Percentiles rank a stretch among this genome's conserved stretches.
phyloP scores from a whole-genome alignment of 2,888 invertebrate species.

The Cataglyphis livida region DNA sequence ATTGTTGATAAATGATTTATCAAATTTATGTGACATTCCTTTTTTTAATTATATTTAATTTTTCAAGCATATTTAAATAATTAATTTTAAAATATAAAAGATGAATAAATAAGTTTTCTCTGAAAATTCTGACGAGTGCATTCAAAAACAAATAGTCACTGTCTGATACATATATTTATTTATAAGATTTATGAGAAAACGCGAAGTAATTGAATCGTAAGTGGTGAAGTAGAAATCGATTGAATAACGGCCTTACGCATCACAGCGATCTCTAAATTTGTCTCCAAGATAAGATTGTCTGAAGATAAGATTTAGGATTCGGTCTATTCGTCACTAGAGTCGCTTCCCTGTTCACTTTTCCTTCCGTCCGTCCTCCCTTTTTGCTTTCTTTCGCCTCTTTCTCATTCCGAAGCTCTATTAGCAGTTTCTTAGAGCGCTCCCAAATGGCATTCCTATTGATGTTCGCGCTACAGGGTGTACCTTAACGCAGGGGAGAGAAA shows the following conservation, averaged over 20 bases:
- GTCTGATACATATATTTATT: neutral
- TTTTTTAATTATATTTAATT: neutral
- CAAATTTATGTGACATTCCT: neutral
- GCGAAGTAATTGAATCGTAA: neutral
- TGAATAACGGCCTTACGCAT: slow-evolving; percentile 16
- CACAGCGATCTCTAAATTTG: slow-evolving; percentile 33
- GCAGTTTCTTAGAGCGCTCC: slow-evolving; percentile 84
- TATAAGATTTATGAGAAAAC: neutral
- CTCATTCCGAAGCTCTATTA: slow-evolving; percentile 80
- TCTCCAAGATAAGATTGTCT: neutral
- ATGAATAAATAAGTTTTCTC: neutral
- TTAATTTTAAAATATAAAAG: neutral
- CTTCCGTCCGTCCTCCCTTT: slow-evolving; percentile 32
- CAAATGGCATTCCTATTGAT: slow-evolving; percentile 84
- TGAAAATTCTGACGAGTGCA: neutral
- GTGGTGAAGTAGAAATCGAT: slow-evolving; percentile 31
- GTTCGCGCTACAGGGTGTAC: slow-evolving; percentile 74
- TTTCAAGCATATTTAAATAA: neutral
- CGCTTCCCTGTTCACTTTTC: slow-evolving; percentile 48
- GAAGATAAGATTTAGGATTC: slow-evolving; percentile 44
- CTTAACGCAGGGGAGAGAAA: slow-evolving; percentile 77
- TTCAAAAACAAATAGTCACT: neutral
- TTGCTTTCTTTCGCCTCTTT: slow-evolving; percentile 51
- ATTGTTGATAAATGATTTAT: neutral
- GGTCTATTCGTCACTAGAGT: slow-evolving; percentile 42